phyloP scores from a whole-genome alignment of 2,797 vertebrate species.

The Oreortyx pictus region DNA sequence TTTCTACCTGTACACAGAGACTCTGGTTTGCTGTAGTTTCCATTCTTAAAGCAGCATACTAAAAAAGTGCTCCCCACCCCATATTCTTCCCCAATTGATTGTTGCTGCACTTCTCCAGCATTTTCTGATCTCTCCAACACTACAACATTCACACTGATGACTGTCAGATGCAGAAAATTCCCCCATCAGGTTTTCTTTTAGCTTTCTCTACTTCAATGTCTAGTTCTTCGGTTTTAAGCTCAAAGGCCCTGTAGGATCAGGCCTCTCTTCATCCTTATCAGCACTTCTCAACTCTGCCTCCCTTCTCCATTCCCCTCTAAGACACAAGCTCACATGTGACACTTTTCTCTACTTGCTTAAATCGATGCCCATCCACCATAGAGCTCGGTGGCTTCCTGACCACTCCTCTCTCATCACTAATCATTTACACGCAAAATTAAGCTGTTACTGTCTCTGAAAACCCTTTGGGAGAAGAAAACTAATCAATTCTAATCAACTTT shows the following conservation, averaged over 20 bases:
- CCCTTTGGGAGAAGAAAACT: not conserved
- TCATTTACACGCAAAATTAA: not conserved
- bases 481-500: not conserved
- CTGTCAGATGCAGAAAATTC: not conserved
- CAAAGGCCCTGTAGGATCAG: not conserved
- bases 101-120: not conserved
- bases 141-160: not conserved
- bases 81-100: not conserved
- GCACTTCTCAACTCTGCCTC: fast-evolving
- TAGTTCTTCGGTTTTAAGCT: not conserved
- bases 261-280: not conserved
- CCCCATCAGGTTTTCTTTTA: not conserved
- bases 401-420: not conserved
- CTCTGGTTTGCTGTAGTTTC: not conserved
- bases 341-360: not conserved
- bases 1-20: not conserved
- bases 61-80: not conserved
- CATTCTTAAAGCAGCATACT: not conserved
- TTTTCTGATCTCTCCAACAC: not conserved
- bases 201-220: not conserved
- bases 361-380: not conserved
- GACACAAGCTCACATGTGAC: not conserved
- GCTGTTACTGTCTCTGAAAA: not conserved
- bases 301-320: not conserved
- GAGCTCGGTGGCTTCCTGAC: not conserved